Base-by-base conservation (phyloP, 2,113 vertebrate species). In the Caretta caretta region DNA sequence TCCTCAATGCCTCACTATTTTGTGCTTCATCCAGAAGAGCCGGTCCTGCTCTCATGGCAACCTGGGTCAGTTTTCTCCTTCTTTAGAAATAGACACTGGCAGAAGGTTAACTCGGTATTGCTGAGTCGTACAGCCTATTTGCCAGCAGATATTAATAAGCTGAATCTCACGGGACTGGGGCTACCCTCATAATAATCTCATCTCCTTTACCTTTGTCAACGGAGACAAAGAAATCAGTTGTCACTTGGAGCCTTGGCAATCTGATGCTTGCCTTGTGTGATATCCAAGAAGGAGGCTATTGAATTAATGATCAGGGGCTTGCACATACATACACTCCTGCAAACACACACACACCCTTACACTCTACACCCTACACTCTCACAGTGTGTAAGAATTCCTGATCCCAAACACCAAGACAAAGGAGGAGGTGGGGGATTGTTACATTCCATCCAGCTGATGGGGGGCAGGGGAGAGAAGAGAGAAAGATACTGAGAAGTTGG, bases 251-350 rank as follows among this genome's bases (percentile, higher is more conserved):
- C 62, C 56, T 27, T 62, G 83, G 93, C 89, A 35, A 96, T 79
- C 85, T 4, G 96, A 96, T 0, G 9, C 95, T 4, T 0, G 62
- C n/a, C 69, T 0, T 2, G 42, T 89, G 69, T 53, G 31, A 24
- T 62, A 53, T 25, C 35, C 75, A 78, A 25, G 24, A 87, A 83
- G 90, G 25, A 19, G 48, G 78, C 80, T 95, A 85, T 50, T 96
- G 51, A 97, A 97, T 96, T 96, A 97, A 72, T 95, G 93, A 96
- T 94, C 42, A 20, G 24, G 35, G 42, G 81, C 48, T 35, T 65
- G 27, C 59, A 59, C 27, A 59, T 12, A 59, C 57, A 59, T 24
- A 59, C 10, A 27, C 38, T 12, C 1, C 27, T 1, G 27, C 17
- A 53, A 53, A 31, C 57, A 83, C 7, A 17, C 0, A 9, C 84